phyloP scores from a whole-genome alignment of 1,140 invertebrate species.

The Lithobius niger region DNA sequence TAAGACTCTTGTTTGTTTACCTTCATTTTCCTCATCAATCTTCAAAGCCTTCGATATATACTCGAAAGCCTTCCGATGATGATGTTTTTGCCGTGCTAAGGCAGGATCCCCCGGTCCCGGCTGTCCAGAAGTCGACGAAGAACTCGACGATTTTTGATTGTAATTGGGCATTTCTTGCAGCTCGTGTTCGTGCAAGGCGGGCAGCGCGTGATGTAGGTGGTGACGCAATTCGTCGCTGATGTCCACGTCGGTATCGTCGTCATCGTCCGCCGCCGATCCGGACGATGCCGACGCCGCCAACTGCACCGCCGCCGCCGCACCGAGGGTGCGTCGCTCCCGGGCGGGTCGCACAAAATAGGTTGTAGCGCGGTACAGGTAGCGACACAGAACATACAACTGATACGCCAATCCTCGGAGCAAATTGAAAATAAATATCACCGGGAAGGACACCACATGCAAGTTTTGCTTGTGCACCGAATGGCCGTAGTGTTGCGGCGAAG shows the following conservation, averaged over 20 bases:
- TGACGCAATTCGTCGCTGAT: too few species aligned
- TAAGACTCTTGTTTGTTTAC: too few species aligned
- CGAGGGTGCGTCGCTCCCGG: too few species aligned
- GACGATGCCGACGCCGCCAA: too few species aligned
- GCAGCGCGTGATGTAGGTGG: too few species aligned
- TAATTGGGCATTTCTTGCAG: conserved; percentile 12
- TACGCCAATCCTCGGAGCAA: conserved; percentile 61
- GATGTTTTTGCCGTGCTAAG: conserved; percentile 80
- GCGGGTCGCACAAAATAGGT: conserved; percentile 38
- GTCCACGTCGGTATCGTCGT: too few species aligned
- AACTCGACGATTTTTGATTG: conserved; percentile 13
- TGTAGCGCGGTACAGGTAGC: conserved; percentile 63
- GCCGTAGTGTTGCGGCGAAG: too few species aligned
- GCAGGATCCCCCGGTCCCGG: conserved; percentile 72
- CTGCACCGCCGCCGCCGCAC: background rate
- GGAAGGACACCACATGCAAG: conserved; percentile 69
- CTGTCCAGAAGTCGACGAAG: too few species aligned
- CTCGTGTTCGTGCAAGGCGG: too few species aligned
- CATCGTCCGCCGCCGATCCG: too few species aligned
- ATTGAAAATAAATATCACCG: conserved; percentile 68
- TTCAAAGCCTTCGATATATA: conserved; percentile 90
- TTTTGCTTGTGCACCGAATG: conserved; percentile 71
- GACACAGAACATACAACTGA: conserved; percentile 68
- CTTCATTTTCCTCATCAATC: conserved; percentile 90
- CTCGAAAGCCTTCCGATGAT: conserved; percentile 88